Base-by-base conservation (phyloP, 2,797 vertebrate species). In the Pipistrellus kuhlii region DNA sequence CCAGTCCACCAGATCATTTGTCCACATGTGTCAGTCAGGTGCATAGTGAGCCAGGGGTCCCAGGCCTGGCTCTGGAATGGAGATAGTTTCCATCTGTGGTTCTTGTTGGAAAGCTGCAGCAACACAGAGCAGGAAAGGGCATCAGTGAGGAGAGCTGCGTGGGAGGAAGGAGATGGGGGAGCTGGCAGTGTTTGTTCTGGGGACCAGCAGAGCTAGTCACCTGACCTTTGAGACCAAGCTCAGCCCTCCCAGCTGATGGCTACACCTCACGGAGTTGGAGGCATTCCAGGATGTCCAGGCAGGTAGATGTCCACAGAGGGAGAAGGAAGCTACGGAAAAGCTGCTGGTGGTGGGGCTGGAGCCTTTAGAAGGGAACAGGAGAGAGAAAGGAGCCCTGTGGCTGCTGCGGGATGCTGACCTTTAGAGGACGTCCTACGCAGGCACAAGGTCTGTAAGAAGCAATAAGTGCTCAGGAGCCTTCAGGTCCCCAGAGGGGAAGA, bases 401-500 rank as follows among this genome's bases (percentile, higher is more conserved):
- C 73, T 9, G 13, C 20, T 6, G 7, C 57, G 23, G 77, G 30
- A n/a, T 32, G 55, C 87, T 76, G 82, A 41, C 94, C 80, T 92
- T 85, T 44, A 44, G 76, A 75, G 30, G 53, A 35, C 3, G 1
- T 80, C 55, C 81, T 80, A 8, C 32, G 23, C 17, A 5, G 62
- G 38, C 38, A 64, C 20, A 75, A 30, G n/a, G 75, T 83, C 48
- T 91, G 35, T 51, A 85, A 89, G 59, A 88, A 72, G 77, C 44
- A 75, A 2, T 93, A 93, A 86, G 53, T 89, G 72, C 66, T 93
- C 12, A 18, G 35, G 44, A 53, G 69, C 59, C 86, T 48, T 73
- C 8, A 9, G 86, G 59, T 91, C 35, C 87, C 83, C 44, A 32
- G 80, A 64, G 92, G 64, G 81, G 69, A 83, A 76, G 91, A 96